Base-by-base conservation (phyloP, 2,113 vertebrate genomes). In the Xenotilapia caudafasciata region DNA sequence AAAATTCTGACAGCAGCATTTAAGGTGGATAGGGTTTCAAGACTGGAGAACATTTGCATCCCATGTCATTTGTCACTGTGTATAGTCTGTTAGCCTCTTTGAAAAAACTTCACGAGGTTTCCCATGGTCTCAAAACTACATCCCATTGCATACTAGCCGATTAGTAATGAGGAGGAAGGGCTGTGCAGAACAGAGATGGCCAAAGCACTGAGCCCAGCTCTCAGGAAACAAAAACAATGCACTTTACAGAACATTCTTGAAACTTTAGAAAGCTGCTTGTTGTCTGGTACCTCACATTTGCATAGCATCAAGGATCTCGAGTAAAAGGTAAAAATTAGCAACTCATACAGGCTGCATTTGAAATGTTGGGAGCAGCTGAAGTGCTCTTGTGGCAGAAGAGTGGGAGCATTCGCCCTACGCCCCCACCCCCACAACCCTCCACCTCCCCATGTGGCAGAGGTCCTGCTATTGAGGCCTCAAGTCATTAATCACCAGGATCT, bases 401-500 rank as follows among this genome's bases (percentile, higher is more conserved):
- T 92, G 86, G 88, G 88, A 92, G 90, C 79, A 79, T 56, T 83
- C 85, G 91, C 87, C 86, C 28, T 47, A 2, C 35, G 9, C 49
- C 68, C 45, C 23, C 54, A 15, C 75, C 28, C 82, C 89, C 83
- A 28, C 15, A 13, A 85, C 55, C 35, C 55, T 40, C 31, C 21
- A n/a, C 45, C 56, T 80, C 85, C 58, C 82, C 80, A 80, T 90
- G 89, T 90, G 90, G 89, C 81, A 31, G 90, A 93, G 93, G 93
- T 95, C 88, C 89, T 94, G 90, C 85, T 96, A 94, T 97, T 95
- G 95, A 95, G 95, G 96, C 96, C 95, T 92, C 91, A 91, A 95
- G 96, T 97, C 96, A 97, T 98, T 97, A 98, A 97, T 99, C 97
- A 97, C 94, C 70, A 33, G 84, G 92, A 96, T 94, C 97, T 96